These are phyloP conservation scores for Apteryx owenii DNA, from an alignment of 2,113 vertebrate genomes.

Conservation along the genomic window DNA sequence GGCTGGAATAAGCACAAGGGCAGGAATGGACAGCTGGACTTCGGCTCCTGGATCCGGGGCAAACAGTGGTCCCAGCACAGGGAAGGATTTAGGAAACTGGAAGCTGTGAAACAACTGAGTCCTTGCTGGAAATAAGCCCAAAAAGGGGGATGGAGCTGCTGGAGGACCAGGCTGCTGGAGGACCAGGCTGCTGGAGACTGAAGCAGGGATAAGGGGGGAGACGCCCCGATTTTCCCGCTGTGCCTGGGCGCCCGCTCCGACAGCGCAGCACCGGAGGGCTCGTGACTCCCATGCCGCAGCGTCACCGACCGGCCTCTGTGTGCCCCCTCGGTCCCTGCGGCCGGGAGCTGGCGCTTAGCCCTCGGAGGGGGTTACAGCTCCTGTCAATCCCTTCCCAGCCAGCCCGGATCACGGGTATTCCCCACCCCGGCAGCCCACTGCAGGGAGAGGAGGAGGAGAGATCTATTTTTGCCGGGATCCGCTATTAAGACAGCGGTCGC, in stretches of 20 bases:
- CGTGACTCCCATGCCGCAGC: neutral
- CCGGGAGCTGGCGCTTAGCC: neutral
- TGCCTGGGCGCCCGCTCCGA: neutral
- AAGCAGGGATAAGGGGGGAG: neutral
- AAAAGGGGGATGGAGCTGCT: rapidly evolving
- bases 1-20: rapidly evolving
- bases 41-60: neutral
- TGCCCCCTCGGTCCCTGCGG: neutral
- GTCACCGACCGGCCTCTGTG: neutral
- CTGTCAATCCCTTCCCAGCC: neutral
- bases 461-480: neutral
- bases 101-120: neutral
- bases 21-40: rapidly evolving
- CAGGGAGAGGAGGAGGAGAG: too few species aligned
- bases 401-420: rapidly evolving
- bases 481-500: neutral
- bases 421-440: neutral
- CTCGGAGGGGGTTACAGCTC: rapidly evolving
- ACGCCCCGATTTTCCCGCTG: rapidly evolving
- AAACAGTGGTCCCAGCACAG: rapidly evolving
- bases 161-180: too few species aligned
- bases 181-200: too few species aligned
- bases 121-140: neutral
- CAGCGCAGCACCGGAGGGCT: neutral
- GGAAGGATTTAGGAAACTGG: too few species aligned